These are phyloP conservation scores for Psettodes erumei DNA, from an alignment of 2,113 vertebrate genomes.

Conservation along the genomic window DNA sequence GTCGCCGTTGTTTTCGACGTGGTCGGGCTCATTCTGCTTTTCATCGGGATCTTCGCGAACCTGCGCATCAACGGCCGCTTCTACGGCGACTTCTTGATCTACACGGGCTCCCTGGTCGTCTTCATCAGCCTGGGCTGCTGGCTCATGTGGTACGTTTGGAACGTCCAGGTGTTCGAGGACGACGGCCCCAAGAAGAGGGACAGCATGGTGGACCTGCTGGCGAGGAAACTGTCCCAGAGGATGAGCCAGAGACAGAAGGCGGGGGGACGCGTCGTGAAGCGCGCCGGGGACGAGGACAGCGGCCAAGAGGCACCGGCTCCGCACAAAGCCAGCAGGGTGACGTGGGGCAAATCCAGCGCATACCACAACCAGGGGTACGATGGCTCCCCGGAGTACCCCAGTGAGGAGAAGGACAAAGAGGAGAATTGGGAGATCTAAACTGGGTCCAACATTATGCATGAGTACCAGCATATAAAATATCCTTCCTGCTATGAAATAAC, in stretches of 20 bases:
- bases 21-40: constrained; percentile 71
- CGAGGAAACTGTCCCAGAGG: constrained; percentile 70
- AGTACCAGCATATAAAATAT: not conserved
- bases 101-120: constrained; percentile 77
- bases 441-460: not conserved
- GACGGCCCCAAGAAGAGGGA: not conserved
- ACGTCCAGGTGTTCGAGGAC: constrained; percentile 64
- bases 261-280: not conserved
- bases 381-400: constrained; percentile 6
- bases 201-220: constrained; percentile 61
- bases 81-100: constrained; percentile 83
- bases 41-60: constrained; percentile 80
- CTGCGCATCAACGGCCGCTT: constrained; percentile 62
- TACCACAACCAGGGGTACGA: constrained; percentile 72
- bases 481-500: too few species aligned
- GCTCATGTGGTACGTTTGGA: constrained; percentile 83
- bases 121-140: constrained; percentile 79
- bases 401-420: not conserved
- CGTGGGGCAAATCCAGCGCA: constrained; percentile 66
- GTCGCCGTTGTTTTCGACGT: constrained; percentile 64
- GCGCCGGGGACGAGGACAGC: not conserved
- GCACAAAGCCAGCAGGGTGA: constrained; percentile 55
- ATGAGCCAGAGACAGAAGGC: constrained; percentile 52
- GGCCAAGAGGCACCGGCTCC: not conserved
- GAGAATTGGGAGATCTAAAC: not conserved